Conservation (phyloP, 1,140 invertebrate genomes). For the Apis dorsata region DNA sequence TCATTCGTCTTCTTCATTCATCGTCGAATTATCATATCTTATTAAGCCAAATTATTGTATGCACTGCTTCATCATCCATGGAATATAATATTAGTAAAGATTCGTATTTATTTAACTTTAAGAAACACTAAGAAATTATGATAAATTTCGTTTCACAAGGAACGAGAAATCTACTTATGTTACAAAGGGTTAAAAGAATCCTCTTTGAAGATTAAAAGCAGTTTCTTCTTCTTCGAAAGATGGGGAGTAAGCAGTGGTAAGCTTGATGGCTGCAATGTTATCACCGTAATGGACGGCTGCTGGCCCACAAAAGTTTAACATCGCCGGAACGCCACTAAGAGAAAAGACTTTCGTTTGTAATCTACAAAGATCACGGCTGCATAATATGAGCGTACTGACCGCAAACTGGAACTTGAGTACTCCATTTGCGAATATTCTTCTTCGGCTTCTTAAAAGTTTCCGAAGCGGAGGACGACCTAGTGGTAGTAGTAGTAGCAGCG, state of each 20-base stretch:
- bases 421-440: conserved; percentile 19
- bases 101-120: too few relatives aligned
- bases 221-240: neutral
- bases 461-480: neutral
- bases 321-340: neutral
- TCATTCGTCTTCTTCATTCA: too few relatives aligned
- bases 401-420: conserved; percentile 4
- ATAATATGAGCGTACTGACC: conserved; percentile 11
- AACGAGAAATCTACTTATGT: neutral
- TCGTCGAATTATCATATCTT: too few relatives aligned
- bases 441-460: neutral
- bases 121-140: too few relatives aligned
- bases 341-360: neutral
- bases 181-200: too few relatives aligned
- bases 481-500: neutral
- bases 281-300: conserved; percentile 19
- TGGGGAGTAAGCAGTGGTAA: neutral
- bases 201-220: conserved; percentile 1
- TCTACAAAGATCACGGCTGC: conserved; percentile 14
- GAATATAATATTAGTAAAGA: too few relatives aligned
- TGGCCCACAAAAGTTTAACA: conserved; percentile 21
- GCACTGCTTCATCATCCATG: too few relatives aligned
- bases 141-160: neutral
- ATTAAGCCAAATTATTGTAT: too few relatives aligned
- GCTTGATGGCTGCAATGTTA: conserved; percentile 9